Conservation (phyloP, 2,888 invertebrate genomes). For the Clusia tigrina region DNA sequence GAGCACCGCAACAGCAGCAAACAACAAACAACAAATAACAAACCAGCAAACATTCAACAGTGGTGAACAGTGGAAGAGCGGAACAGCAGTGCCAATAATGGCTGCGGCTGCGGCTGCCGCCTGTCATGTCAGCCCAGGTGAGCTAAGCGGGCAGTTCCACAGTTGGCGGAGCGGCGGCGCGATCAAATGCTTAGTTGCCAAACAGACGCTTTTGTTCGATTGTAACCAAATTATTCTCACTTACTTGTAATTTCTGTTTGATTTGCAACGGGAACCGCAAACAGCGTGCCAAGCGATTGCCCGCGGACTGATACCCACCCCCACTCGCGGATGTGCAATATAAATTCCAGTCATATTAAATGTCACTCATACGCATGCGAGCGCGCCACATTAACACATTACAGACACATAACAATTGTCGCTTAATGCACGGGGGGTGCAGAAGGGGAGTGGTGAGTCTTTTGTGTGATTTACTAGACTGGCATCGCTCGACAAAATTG, state of each 20-base stretch:
- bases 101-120: neutral
- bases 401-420: too few species aligned
- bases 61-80: neutral
- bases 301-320: neutral
- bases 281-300: neutral
- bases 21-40: neutral
- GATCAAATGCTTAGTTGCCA: conserved; percentile 48
- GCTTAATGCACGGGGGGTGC: too few species aligned
- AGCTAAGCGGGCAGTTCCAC: neutral
- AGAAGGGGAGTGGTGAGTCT: too few species aligned
- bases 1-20: conserved; percentile 36
- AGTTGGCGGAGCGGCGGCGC: conserved; percentile 34
- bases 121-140: neutral
- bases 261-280: conserved; percentile 20
- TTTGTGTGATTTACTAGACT: too few species aligned
- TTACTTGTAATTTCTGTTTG: conserved; percentile 25
- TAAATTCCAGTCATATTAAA: too few species aligned
- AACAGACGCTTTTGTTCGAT: conserved; percentile 59
- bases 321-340: too few species aligned
- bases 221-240: conserved; percentile 59
- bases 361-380: neutral
- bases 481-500: too few species aligned
- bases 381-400: too few species aligned
- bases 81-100: neutral
- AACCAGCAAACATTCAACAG: neutral